A percentile compares a stretch with the other conserved stretches of the same genome.
Evolutionary conservation across 2,888 invertebrate genomes (phyloP).

Genomic region (Rhagium mordax): DNA sequence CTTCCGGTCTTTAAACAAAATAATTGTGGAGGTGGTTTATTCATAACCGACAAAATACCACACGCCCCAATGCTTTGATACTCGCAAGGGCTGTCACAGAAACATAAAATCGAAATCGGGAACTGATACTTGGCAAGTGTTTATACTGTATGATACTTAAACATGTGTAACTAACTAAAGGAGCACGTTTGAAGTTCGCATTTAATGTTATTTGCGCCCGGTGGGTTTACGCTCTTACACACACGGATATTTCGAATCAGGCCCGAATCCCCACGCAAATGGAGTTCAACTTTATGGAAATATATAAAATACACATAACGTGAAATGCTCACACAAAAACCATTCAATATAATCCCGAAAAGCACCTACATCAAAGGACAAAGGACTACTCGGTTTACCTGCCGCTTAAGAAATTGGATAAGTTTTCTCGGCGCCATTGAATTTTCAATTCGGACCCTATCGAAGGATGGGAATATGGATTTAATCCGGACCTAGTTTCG

Average conservation of each 20-base stretch:
- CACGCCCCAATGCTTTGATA: too few relatives aligned
- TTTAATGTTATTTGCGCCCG: not conserved
- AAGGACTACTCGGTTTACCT: conserved; percentile 44
- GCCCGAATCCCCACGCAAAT: not conserved
- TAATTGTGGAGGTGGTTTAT: too few relatives aligned
- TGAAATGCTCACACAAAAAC: conserved; percentile 22
- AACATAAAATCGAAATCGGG: too few relatives aligned
- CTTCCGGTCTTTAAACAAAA: too few relatives aligned
- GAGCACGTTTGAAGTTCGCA: not conserved
- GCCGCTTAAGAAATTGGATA: conserved; percentile 43
- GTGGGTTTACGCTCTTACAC: not conserved
- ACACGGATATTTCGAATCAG: not conserved
- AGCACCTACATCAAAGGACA: conserved; percentile 43
- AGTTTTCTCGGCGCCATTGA: conserved; percentile 36
- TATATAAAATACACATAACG: conserved; percentile 21
- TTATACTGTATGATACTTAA: not conserved
- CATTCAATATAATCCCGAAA: conserved; percentile 28
- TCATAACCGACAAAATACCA: too few relatives aligned
- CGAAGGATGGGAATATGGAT: not conserved
- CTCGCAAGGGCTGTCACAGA: too few relatives aligned
- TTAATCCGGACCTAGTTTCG: not conserved
- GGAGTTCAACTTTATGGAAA: conserved; percentile 25
- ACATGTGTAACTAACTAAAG: not conserved
- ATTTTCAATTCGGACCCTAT: conserved; percentile 32
- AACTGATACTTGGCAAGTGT: too few relatives aligned